phyloP scores from a whole-genome alignment of 2,113 vertebrate species.

The Chaetops frenatus region DNA sequence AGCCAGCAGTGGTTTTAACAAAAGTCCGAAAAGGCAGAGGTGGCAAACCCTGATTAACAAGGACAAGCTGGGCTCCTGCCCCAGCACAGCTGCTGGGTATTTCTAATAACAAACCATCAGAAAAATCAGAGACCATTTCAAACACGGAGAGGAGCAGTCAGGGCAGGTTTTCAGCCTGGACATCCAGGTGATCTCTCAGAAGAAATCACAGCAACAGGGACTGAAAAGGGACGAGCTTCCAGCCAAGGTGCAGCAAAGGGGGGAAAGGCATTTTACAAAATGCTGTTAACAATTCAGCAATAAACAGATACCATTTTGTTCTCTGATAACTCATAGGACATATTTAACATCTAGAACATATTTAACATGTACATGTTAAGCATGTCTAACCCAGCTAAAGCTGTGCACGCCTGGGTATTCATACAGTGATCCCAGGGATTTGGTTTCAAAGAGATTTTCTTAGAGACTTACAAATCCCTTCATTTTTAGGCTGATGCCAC shows the following conservation, averaged over 20 bases:
- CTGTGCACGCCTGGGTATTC: not conserved
- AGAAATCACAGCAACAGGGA: not conserved
- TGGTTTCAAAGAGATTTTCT: not conserved
- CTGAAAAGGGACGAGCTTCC: not conserved
- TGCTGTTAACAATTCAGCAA: not conserved
- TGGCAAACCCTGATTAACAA: not conserved
- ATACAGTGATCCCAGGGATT: not conserved
- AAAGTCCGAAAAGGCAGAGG: accelerated
- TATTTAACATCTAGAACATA: not conserved
- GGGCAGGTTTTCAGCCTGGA: not conserved
- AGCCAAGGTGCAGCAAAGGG: not conserved
- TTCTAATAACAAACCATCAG: not conserved
- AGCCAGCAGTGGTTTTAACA: not conserved
- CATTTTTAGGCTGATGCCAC: not conserved
- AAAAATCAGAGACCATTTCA: not conserved
- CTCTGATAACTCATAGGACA: not conserved
- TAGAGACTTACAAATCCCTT: too few species aligned
- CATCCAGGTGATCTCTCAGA: not conserved
- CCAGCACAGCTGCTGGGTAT: too few species aligned
- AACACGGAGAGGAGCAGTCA: not conserved
- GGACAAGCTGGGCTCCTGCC: not conserved
- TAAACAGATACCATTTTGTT: not conserved
- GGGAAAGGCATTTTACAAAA: not conserved
- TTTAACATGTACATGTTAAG: accelerated
- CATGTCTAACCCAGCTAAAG: not conserved